phyloP scores from a whole-genome alignment of 2,797 vertebrate genomes.

The Meda fulgida region DNA sequence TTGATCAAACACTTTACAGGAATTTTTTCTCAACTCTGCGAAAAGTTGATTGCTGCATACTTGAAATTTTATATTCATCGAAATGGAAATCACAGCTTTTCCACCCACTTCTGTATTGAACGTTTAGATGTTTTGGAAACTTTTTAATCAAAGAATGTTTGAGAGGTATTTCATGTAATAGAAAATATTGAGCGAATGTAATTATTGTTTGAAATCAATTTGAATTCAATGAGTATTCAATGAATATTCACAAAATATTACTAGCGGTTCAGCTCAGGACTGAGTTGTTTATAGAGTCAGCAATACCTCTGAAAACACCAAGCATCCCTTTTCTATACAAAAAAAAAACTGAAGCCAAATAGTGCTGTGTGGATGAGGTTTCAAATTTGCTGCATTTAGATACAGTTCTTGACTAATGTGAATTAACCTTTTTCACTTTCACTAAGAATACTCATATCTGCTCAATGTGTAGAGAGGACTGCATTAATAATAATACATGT shows the following conservation, averaged over 20 bases:
- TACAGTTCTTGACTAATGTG: conserved; percentile 53
- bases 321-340: not conserved
- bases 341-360: conserved; percentile 4
- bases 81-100: not conserved
- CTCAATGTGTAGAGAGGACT: conserved; percentile 22
- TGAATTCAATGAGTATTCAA: not conserved
- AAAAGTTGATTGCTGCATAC: conserved; percentile 1
- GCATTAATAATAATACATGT: conserved; percentile 3
- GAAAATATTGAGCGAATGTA: not conserved
- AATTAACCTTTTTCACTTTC: conserved; percentile 61
- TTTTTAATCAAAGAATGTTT: not conserved
- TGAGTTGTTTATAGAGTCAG: not conserved
- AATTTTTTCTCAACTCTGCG: not conserved
- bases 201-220: not conserved
- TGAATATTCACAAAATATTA: not conserved
- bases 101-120: not conserved
- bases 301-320: conserved; percentile 13
- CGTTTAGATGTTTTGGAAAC: not conserved
- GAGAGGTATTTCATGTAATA: not conserved
- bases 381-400: conserved; percentile 49
- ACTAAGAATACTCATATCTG: conserved; percentile 33
- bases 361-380: not conserved
- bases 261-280: conserved; percentile 30
- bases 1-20: not conserved
- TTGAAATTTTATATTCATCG: not conserved